Base-by-base conservation (phyloP, 92 coral and sea anemone genomes). In the Phenganax marumi region DNA sequence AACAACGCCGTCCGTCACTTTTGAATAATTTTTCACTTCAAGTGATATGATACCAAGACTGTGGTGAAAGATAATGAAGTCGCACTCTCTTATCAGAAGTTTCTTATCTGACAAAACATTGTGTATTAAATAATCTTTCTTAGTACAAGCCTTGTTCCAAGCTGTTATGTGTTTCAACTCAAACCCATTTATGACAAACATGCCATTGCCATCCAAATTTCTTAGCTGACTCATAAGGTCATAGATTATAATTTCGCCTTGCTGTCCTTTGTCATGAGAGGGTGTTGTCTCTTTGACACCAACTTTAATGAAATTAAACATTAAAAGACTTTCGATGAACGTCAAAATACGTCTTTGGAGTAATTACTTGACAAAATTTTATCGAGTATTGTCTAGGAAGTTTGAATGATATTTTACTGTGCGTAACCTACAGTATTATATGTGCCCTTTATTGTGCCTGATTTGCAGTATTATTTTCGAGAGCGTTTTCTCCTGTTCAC, bases 131-230 rank as follows among this genome's bases (percentile, higher is more conserved):
- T 12, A 51, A 14, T 64, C 80, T 51, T 43, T 48, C 7, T 54
- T 48, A 21, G 55, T 12, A 52, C 86, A 81, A 19, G 33, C 65
- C 23, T 14, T 39, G 33, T 73, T 86, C 89, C 89, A 86, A 0
- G 17, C 70, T 55, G 4, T 8, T 58, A 86, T 86, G 10, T 75
- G 18, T 6, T 48, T 47, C 33, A 86, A 81, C 48, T 66, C n/a
- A 49, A 86, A 86, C 14, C 68, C 87, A 65, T 86, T 21, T 63
- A 86, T 64, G 23, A 86, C 86, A 68, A 86, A 86, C 89, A 86
- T 82, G 4, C 87, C 89, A 24, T 64, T 18, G 63, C 75, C 74
- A 33, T 85, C 70, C 50, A 49, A 53, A 43, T 12, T 58, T 68
- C 89, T 83, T 12, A 65, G 55, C n/a, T 82, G 68, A 33, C 58